Evolutionary conservation across 37 sponge, comb jelly and placozoan species (phyloP).

Genomic region (Dysidea cf. avara): DNA sequence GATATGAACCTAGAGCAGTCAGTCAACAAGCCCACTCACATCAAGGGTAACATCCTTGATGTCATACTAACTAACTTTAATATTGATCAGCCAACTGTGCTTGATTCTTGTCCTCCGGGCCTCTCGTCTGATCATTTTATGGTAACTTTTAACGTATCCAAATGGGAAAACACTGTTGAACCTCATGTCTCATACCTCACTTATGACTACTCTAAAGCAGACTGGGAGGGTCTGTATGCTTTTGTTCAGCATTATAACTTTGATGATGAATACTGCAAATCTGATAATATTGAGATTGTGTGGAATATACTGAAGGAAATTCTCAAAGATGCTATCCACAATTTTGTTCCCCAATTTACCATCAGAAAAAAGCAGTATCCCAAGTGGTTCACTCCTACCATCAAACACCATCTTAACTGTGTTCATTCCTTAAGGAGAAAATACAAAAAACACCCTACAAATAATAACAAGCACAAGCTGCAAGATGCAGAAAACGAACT

Average conservation of each 20-base stretch:
- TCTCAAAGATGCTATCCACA: neutral
- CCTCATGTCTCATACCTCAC: neutral
- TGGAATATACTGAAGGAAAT: too few relatives aligned
- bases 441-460: neutral
- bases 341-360: neutral
- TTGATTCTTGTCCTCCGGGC: neutral
- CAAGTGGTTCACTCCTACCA: slow-evolving; percentile 7
- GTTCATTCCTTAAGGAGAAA: slow-evolving; percentile 2
- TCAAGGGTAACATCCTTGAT: too few relatives aligned
- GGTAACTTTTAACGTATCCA: neutral
- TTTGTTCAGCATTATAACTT: too few relatives aligned
- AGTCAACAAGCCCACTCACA: too few relatives aligned
- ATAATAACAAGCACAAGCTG: neutral
- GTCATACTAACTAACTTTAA: too few relatives aligned
- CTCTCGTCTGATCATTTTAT: neutral
- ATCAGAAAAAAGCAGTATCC: neutral
- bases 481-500: neutral
- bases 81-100: neutral
- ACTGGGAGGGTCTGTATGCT: too few relatives aligned
- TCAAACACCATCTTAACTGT: slow-evolving; percentile 3
- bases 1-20: too few relatives aligned
- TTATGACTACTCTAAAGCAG: neutral
- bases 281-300: too few relatives aligned
- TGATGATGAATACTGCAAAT: too few relatives aligned
- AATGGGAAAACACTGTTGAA: neutral